Percentiles rank a stretch among this genome's conserved stretches.
Evolutionary conservation across 2,888 invertebrate genomes (phyloP).

Genomic region (Eustalomyia histrio): DNA sequence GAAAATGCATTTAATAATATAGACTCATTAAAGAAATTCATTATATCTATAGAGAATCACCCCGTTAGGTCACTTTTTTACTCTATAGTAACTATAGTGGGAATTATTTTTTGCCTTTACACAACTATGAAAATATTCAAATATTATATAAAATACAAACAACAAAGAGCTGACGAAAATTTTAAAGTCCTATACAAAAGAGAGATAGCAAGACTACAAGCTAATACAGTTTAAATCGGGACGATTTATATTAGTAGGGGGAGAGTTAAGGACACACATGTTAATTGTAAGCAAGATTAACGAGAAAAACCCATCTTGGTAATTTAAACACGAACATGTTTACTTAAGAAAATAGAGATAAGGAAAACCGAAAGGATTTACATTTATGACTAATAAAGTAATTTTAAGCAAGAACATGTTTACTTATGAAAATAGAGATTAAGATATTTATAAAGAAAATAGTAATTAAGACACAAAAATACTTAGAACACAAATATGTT

Average conservation of each 20-base stretch:
- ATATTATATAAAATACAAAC: conserved; percentile 5
- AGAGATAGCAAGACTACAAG: conserved; percentile 6
- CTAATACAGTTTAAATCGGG: conserved; percentile 11
- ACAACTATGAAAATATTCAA: conserved; percentile 6
- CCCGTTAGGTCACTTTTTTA: conserved; percentile 8
- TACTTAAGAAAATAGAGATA: too few relatives aligned
- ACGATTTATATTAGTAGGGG: conserved; percentile 1
- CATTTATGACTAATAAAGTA: too few relatives aligned
- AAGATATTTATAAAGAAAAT: too few relatives aligned
- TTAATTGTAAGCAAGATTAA: too few relatives aligned
- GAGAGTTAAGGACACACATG: too few relatives aligned
- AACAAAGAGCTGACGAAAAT: not conserved
- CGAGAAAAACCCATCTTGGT: too few relatives aligned
- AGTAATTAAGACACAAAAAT: too few relatives aligned
- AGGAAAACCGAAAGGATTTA: too few relatives aligned
- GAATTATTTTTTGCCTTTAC: not conserved
- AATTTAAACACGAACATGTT: too few relatives aligned
- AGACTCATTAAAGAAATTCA: conserved; percentile 9
- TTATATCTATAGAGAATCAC: conserved; percentile 3
- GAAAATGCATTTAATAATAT: conserved; percentile 9
- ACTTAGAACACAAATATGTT: too few relatives aligned
- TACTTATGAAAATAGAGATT: too few relatives aligned
- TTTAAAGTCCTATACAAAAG: conserved; percentile 7
- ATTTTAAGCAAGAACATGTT: too few relatives aligned
- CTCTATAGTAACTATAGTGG: conserved; percentile 2